Base-by-base conservation (phyloP, 2,113 vertebrate species). In the Echinops telfairi region DNA sequence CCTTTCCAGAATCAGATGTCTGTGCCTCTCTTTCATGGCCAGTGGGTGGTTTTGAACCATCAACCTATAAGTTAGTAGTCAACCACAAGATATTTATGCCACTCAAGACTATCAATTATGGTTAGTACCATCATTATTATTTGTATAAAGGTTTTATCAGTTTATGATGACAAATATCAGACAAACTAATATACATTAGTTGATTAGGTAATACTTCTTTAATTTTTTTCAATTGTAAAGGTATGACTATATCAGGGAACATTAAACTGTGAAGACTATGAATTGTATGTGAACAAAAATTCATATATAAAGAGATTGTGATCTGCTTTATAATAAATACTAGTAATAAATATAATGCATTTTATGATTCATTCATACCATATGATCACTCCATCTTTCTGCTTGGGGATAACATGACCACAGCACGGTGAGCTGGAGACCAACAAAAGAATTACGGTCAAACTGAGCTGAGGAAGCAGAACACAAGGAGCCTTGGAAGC, bases 311-410 rank as follows among this genome's bases (percentile, higher is more conserved):
- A 4, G 3, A 33, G 81, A 71, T 89, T 3, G 68, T 81, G 82
- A 84, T 64, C 83, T 85, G 70, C 23, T 43, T 27, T 62, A 33
- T 81, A 66, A 68, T 92, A 78, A 92, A 91, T 27, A 40, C 70
- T 66, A 66, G 23, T 11, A 66, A 66, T 29, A 12, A 66, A 66
- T 64, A 20, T 64, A 64, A 66, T 20, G 23, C 27, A 66, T 66
- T 90, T 64, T 71, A 62, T 70, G 6, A 82, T 36, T 3, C 33
- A 36, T 81, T 80, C 22, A 43, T 43, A 71, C 8, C 75, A 77
- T 9, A 77, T 53, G 40, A 75, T 66, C 16, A 16, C 15, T 73
- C 33, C 14, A 40, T 4, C 12, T 58, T 23, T 31, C 23, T 76
- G 16, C 31, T 25, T 31, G 10, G 20, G 23, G 29, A n/a, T 87